Percentiles rank a stretch among this genome's conserved stretches.
Conservation (phyloP, 2,888 invertebrate genomes). For the Athrips mouffetella region DNA sequence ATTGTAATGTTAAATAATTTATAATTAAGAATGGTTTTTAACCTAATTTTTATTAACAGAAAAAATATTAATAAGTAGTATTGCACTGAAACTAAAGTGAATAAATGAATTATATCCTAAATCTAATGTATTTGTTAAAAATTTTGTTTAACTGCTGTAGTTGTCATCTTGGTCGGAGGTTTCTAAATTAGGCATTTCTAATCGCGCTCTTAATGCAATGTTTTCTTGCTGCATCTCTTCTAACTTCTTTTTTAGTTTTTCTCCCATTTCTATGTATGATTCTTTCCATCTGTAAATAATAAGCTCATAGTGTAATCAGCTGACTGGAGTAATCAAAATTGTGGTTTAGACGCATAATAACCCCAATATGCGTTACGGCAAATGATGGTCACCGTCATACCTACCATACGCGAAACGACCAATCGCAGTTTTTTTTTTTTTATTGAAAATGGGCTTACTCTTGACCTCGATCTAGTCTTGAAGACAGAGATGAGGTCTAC, state of each 20-base stretch:
- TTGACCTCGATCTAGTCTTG: too few relatives aligned
- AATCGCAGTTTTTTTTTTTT: too few relatives aligned
- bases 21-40: not conserved
- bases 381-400: too few relatives aligned
- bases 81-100: slow-evolving; percentile 43
- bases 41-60: slow-evolving; percentile 20
- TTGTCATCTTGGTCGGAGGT: slow-evolving; percentile 38
- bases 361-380: too few relatives aligned
- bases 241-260: slow-evolving; percentile 79
- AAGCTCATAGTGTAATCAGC: too few relatives aligned
- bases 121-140: not conserved
- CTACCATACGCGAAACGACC: too few relatives aligned
- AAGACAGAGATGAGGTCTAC: too few relatives aligned
- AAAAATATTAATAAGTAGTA: slow-evolving; percentile 38
- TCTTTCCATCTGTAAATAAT: slow-evolving; percentile 78
- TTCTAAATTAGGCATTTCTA: slow-evolving; percentile 43
- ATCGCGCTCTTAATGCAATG: slow-evolving; percentile 58
- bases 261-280: slow-evolving; percentile 80
- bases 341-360: too few relatives aligned
- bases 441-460: too few relatives aligned
- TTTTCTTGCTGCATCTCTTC: slow-evolving; percentile 77
- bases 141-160: slow-evolving; percentile 35
- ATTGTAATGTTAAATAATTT: too few relatives aligned
- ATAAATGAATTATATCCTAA: too few relatives aligned
- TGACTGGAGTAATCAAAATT: too few relatives aligned